Percentiles rank a stretch among this genome's conserved stretches.
phyloP scores from a whole-genome alignment of 2,888 invertebrate genomes.

The Synanthedon vespiformis region DNA sequence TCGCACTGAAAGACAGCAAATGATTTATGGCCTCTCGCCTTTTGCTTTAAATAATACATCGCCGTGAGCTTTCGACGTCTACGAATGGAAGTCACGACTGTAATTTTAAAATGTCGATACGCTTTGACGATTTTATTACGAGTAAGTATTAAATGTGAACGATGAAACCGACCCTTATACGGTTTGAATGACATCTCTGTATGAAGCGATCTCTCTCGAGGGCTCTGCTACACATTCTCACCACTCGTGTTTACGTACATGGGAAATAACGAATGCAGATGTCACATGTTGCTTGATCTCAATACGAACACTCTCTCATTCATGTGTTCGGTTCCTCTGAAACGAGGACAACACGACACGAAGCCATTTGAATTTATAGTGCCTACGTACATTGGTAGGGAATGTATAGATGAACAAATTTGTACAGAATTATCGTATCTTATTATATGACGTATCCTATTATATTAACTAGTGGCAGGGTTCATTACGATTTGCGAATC shows the following conservation, averaged over 20 bases:
- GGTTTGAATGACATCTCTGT: not conserved
- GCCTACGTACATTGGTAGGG: too few relatives aligned
- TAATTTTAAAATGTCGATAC: constrained; percentile 62
- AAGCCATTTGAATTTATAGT: not conserved
- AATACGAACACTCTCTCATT: constrained; percentile 31
- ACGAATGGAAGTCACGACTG: constrained; percentile 64
- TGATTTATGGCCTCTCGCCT: constrained; percentile 63
- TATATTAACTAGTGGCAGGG: too few relatives aligned
- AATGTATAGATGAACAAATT: too few relatives aligned
- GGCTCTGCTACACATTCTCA: constrained; percentile 15
- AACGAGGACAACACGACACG: constrained; percentile 6
- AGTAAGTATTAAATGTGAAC: not conserved
- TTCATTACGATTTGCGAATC: too few relatives aligned
- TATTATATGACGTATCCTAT: too few relatives aligned
- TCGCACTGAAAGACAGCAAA: constrained; percentile 47
- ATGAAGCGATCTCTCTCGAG: not conserved
- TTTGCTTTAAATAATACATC: constrained; percentile 57
- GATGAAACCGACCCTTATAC: not conserved
- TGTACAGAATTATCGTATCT: too few relatives aligned
- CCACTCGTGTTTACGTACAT: constrained; percentile 25
- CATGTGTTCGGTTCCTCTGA: constrained; percentile 19
- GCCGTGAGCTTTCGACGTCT: constrained; percentile 64
- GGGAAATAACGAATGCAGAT: constrained; percentile 44
- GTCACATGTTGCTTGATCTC: constrained; percentile 31
- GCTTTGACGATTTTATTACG: constrained; percentile 46